Evolutionary conservation across 2,113 vertebrate species (phyloP), one percentile per base, ranked within the genome.

Genomic region (Microcebus tavaratra): DNA sequence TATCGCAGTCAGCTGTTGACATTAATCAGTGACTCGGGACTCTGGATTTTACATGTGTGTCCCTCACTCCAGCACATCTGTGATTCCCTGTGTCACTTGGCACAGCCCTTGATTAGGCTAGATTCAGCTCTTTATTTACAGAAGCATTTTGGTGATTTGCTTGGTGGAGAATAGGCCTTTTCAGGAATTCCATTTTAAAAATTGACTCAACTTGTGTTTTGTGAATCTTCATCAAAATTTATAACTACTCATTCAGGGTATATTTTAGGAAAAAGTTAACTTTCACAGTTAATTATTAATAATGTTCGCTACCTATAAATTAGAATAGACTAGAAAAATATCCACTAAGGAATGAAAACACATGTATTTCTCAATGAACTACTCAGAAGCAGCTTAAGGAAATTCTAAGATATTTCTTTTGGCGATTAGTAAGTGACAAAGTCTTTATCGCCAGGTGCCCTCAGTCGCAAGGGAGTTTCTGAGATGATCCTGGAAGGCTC

Each of bases 31-130:
- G 53, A 73, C 93, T 89, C 45, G 6, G 12, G n/a, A 78, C 31
- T 97, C 91, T 95, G 36, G 90, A 90, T 48, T 95, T 95, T 96
- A 61, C 55, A 27, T 84, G 45, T 86, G 78, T 88, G 8, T 15
- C 65, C 76, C 88, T 78, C 61, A 73, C 73, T 42, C 92, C 53
- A 91, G 25, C 80, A 48, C 95, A 97, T 67, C 67, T 97, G 78
- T 98, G 96, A 97, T 98, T 98, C 98, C 98, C 96, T 95, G 31
- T 98, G 98, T 88, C 61, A 36, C 98, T 98, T 98, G 98, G 90
- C 97, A 97, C 96, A 94, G 79, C 65, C 98, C 97, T 98, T 98
- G 96, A 97, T 98, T 98, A 95, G 95, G 92, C 96, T 91, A 96
- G 97, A 97, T 97, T 98, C 90, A 76, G 90, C 48, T 95, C 98